These are phyloP conservation scores for Peromyscus melanophrys DNA, from an alignment of 2,797 vertebrate species.

Conservation along the genomic window DNA sequence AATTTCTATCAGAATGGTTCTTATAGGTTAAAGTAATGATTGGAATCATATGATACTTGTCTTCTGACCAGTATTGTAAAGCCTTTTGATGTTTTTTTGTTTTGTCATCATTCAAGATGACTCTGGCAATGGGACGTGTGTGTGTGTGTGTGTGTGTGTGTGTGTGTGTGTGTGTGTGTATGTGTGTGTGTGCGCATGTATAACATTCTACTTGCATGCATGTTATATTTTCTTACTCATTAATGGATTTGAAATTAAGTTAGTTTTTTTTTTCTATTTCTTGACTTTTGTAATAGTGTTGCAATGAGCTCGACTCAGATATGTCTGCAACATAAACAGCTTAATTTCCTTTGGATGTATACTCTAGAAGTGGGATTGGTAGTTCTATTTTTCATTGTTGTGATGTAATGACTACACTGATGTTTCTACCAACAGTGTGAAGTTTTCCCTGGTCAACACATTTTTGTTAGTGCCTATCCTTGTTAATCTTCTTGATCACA, in stretches of 20 bases:
- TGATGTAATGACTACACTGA: background rate
- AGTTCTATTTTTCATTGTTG: too few relatives aligned
- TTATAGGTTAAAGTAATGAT: background rate
- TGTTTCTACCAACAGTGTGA: background rate
- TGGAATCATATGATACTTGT: background rate
- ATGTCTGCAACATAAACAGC: background rate
- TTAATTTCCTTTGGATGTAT: background rate
- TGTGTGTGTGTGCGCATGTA: background rate
- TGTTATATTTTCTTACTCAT: background rate
- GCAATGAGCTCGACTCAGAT: background rate
- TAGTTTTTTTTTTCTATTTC: background rate
- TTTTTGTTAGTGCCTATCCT: background rate
- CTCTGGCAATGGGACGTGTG: background rate
- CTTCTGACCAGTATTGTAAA: background rate
- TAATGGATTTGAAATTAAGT: background rate
- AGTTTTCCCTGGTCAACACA: background rate
- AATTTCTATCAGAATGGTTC: background rate
- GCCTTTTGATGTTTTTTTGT: background rate
- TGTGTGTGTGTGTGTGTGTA: too few relatives aligned
- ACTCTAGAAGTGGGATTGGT: background rate
- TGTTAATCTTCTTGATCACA: background rate
- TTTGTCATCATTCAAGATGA: background rate
- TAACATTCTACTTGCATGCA: background rate
- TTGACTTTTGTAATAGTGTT: background rate
- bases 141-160: background rate